Conservation (phyloP, 2,888 invertebrate genomes). For the Xanthorhoe spadicearia region DNA sequence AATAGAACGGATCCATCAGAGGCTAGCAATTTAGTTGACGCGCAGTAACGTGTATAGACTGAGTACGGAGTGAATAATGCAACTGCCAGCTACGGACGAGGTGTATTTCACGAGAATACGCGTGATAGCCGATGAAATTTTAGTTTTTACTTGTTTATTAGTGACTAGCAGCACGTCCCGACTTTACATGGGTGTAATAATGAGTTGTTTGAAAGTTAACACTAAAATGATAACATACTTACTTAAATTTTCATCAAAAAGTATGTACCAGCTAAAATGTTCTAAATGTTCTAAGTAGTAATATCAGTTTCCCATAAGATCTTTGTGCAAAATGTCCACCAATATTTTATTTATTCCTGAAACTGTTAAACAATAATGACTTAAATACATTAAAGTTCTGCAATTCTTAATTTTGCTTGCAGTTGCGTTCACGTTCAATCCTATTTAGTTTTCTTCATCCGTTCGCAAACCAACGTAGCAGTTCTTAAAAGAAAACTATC, state of each 20-base stretch:
- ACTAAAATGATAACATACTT: too few species aligned
- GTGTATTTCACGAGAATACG: conserved; percentile 20
- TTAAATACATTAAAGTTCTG: not conserved
- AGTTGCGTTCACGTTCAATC: not conserved
- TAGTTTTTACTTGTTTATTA: too few species aligned
- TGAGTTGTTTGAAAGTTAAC: too few species aligned
- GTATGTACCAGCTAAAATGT: too few species aligned
- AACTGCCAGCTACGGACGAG: conserved; percentile 40
- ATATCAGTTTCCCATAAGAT: too few species aligned
- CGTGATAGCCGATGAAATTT: not conserved
- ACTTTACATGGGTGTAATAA: too few species aligned
- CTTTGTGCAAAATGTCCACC: too few species aligned
- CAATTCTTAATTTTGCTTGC: not conserved
- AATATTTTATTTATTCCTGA: too few species aligned
- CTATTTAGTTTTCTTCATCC: not conserved
- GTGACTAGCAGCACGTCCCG: too few species aligned
- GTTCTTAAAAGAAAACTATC: not conserved
- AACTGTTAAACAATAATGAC: not conserved
- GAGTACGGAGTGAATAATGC: conserved; percentile 59
- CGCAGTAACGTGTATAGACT: conserved; percentile 55
- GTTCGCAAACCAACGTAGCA: not conserved
- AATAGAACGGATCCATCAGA: conserved; percentile 12
- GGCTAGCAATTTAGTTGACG: conserved; percentile 38
- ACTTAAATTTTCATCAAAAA: too few species aligned
- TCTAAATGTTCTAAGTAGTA: too few species aligned